Evolutionary conservation across 2,888 invertebrate genomes (phyloP).

Genomic region (Epirrhoe alternata): DNA sequence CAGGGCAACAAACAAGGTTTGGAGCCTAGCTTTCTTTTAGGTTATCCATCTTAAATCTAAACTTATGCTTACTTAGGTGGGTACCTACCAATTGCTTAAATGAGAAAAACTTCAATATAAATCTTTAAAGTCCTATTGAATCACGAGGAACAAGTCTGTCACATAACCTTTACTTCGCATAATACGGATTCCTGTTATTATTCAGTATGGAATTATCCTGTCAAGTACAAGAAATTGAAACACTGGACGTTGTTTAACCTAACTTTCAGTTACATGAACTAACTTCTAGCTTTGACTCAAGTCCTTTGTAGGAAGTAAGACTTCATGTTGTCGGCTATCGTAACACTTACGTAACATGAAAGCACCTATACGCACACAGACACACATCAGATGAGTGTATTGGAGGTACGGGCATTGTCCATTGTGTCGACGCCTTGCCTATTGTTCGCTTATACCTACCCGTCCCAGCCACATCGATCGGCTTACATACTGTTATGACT

Average conservation of each 20-base stretch:
- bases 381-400: constrained; percentile 73
- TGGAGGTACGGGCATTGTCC: constrained; percentile 78
- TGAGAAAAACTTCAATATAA: too few relatives aligned
- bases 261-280: constrained; percentile 40
- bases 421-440: constrained; percentile 77
- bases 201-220: constrained; percentile 12
- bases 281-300: constrained; percentile 34
- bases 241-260: constrained; percentile 35
- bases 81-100: too few relatives aligned
- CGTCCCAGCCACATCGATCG: constrained; percentile 64
- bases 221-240: constrained; percentile 24
- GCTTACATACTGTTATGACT: constrained; percentile 70
- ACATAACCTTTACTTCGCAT: too few relatives aligned
- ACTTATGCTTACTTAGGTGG: too few relatives aligned
- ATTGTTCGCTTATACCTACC: constrained; percentile 75
- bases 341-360: constrained; percentile 66
- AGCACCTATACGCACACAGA: constrained; percentile 65
- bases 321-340: constrained; percentile 44
- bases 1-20: too few relatives aligned
- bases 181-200: neutral
- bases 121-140: too few relatives aligned
- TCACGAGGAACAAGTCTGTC: too few relatives aligned
- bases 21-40: too few relatives aligned
- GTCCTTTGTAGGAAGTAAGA: constrained; percentile 44
- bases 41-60: too few relatives aligned